These are phyloP conservation scores for Plebejus anna DNA, from an alignment of 2,888 invertebrate genomes.

Conservation along the genomic window DNA sequence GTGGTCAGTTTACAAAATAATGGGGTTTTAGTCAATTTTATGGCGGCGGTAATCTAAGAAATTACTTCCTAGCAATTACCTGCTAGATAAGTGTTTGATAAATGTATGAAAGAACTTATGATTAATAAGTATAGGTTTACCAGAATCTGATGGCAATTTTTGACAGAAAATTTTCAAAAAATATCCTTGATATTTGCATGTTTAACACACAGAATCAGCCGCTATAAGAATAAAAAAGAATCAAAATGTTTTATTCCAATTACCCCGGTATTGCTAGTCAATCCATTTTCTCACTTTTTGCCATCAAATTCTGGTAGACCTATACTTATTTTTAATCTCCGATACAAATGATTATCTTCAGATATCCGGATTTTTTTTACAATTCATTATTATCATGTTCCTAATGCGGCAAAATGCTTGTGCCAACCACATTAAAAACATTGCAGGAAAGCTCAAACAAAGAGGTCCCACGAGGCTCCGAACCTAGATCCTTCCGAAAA, in stretches of 20 bases:
- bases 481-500: conserved; percentile 13
- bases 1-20: background rate
- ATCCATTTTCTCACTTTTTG: too few relatives aligned
- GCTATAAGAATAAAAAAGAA: too few relatives aligned
- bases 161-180: too few relatives aligned
- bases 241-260: too few relatives aligned
- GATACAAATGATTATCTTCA: background rate
- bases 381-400: background rate
- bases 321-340: background rate
- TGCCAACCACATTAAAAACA: background rate
- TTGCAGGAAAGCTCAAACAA: background rate
- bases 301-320: too few relatives aligned
- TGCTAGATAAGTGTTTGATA: too few relatives aligned
- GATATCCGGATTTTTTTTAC: background rate
- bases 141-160: too few relatives aligned
- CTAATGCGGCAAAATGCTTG: background rate
- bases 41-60: background rate
- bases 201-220: too few relatives aligned
- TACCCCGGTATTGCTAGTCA: too few relatives aligned
- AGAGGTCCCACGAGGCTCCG: background rate
- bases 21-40: background rate
- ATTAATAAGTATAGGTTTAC: background rate
- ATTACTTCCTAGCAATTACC: too few relatives aligned
- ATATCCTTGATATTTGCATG: too few relatives aligned
- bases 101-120: background rate